Conservation (phyloP, 2,888 invertebrate species). For the Apamea crenata region DNA sequence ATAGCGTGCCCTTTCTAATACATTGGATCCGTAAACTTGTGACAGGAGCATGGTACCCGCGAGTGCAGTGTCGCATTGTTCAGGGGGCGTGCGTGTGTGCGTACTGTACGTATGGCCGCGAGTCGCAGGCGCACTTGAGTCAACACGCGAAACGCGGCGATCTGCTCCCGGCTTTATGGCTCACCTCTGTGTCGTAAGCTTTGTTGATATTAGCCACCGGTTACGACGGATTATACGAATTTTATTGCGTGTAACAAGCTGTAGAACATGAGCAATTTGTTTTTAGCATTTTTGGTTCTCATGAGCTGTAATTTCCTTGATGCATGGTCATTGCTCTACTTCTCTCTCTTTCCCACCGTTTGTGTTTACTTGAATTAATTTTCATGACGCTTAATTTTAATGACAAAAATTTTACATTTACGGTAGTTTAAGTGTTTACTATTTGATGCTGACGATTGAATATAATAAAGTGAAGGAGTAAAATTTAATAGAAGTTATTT, state of each 20-base stretch:
- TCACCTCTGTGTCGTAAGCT: conserved; percentile 68
- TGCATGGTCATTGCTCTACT: conserved; percentile 55
- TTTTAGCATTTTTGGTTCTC: conserved; percentile 60
- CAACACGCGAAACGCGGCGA: conserved; percentile 77
- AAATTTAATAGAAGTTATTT: conserved; percentile 56
- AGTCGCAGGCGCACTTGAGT: conserved; percentile 78
- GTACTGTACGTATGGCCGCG: conserved; percentile 12
- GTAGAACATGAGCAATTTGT: conserved; percentile 62
- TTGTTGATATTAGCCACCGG: conserved; percentile 75
- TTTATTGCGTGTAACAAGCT: conserved; percentile 75
- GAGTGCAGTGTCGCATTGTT: conserved; percentile 72
- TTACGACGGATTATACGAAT: conserved; percentile 71
- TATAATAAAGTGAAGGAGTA: conserved; percentile 8
- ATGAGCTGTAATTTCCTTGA: conserved; percentile 51
- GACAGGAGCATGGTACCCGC: conserved; percentile 66
- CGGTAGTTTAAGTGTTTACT: background rate
- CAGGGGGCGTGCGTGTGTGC: conserved; percentile 57
- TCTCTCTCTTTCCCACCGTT: conserved; percentile 24
- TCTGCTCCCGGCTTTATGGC: conserved; percentile 68
- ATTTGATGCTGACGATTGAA: background rate
- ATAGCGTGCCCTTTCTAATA: conserved; percentile 54
- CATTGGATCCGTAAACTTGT: conserved; percentile 43
- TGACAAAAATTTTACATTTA: background rate
- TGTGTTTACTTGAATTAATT: conserved; percentile 13
- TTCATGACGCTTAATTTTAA: background rate